A percentile compares a stretch with the other conserved stretches of the same genome.
phyloP scores from a whole-genome alignment of 2,113 vertebrate genomes.

The Tichodroma muraria region DNA sequence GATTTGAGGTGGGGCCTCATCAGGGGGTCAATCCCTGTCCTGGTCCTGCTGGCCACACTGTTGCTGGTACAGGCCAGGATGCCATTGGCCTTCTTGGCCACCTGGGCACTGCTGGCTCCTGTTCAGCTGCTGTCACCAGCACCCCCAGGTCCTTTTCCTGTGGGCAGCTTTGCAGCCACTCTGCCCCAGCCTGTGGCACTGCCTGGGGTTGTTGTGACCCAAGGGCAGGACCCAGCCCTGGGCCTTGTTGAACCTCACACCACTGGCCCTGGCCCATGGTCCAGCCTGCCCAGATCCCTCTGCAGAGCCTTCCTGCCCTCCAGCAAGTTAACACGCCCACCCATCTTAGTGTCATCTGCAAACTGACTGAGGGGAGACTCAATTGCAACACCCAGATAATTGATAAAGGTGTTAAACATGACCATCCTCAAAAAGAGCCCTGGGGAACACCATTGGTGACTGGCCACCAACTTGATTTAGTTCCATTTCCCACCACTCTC shows the following conservation, averaged over 20 bases:
- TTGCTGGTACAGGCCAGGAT: not conserved
- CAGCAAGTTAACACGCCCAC: not conserved
- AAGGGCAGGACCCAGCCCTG: not conserved
- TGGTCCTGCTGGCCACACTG: not conserved
- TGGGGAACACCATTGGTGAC: not conserved
- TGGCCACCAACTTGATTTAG: not conserved
- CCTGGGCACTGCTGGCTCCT: not conserved
- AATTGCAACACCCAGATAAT: not conserved
- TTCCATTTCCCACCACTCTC: not conserved
- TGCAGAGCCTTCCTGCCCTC: too few species aligned
- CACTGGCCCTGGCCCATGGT: too few species aligned
- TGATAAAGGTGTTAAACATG: not conserved
- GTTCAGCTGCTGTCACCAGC: not conserved
- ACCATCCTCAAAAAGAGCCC: too few species aligned
- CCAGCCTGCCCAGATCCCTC: too few species aligned
- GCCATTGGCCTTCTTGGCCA: not conserved
- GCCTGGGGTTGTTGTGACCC: too few species aligned
- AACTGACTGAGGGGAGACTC: rapidly evolving
- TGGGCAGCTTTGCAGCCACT: not conserved
- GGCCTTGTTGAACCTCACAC: not conserved
- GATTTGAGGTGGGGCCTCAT: not conserved
- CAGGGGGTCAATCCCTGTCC: not conserved
- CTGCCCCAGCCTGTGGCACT: not conserved
- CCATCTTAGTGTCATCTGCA: rapidly evolving
- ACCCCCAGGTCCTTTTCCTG: not conserved